These are phyloP conservation scores for Triops longicaudatus DNA, from an alignment of 1,140 invertebrate genomes.

Conservation along the genomic window DNA sequence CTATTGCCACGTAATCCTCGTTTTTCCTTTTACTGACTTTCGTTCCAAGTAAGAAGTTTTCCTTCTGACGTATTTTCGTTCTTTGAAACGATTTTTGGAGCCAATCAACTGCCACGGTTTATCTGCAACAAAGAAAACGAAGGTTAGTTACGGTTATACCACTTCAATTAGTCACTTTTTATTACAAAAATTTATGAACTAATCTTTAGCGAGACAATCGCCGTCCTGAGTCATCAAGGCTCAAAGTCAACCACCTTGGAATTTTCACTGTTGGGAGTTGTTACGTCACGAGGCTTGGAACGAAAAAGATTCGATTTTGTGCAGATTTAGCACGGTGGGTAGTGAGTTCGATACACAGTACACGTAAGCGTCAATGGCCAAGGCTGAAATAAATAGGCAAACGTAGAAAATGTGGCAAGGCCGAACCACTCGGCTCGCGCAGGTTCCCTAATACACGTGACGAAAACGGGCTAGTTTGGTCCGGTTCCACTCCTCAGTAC, in stretches of 20 bases:
- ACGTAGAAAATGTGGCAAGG: neutral
- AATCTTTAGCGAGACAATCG: neutral
- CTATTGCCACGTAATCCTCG: neutral
- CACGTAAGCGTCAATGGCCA: neutral
- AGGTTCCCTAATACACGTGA: constrained; percentile 1
- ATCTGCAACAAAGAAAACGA: neutral
- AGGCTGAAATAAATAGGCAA: neutral
- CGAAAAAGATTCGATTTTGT: neutral
- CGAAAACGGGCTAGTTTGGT: neutral
- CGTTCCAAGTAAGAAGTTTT: no score
- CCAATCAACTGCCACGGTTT: neutral
- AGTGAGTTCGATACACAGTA: neutral
- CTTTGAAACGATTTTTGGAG: neutral
- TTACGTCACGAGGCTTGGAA: neutral
- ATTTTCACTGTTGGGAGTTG: neutral
- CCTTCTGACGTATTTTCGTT: neutral
- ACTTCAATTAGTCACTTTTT: no score
- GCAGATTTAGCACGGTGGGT: neutral
- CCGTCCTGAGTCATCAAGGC: neutral
- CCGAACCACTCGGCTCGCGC: neutral
- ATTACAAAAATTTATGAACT: no score
- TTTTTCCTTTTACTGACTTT: neutral
- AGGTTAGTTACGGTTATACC: no score
- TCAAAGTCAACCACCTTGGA: neutral
- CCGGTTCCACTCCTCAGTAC: constrained; percentile 3